Evolutionary conservation across 2,888 invertebrate species (phyloP).

Genomic region (Spialia ferax): DNA sequence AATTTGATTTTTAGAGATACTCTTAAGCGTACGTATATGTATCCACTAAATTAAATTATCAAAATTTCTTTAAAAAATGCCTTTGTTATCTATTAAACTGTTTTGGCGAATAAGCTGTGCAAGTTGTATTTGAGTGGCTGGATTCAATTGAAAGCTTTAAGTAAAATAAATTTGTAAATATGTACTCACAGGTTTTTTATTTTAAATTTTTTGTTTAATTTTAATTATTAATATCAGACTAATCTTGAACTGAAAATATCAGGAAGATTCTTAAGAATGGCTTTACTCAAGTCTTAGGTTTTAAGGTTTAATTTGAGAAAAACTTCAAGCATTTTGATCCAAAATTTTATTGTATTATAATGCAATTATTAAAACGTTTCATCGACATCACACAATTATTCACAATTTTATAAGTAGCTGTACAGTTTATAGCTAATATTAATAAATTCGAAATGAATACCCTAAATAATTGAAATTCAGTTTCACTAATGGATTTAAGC

Average conservation of each 20-base stretch:
- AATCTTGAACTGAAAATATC: too few species aligned
- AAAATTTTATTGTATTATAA: slow-evolving; percentile 79
- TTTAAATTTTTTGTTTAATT: neutral
- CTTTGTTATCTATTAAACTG: too few species aligned
- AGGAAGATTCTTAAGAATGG: too few species aligned
- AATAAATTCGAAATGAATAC: slow-evolving; percentile 81
- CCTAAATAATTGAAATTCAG: slow-evolving; percentile 55
- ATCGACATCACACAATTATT: slow-evolving; percentile 83
- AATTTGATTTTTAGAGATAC: too few species aligned
- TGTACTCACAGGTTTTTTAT: neutral
- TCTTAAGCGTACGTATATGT: too few species aligned
- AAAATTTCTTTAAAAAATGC: too few species aligned
- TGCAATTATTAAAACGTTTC: slow-evolving; percentile 74
- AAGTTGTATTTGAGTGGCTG: slow-evolving; percentile 15
- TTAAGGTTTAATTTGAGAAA: slow-evolving; percentile 42
- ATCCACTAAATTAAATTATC: too few species aligned
- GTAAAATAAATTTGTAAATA: slow-evolving; percentile 29
- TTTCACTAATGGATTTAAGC: slow-evolving; percentile 42
- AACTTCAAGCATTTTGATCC: slow-evolving; percentile 66
- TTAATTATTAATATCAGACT: too few species aligned
- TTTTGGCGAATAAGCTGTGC: too few species aligned
- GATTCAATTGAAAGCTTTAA: slow-evolving; percentile 29
- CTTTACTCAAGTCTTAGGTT: too few species aligned
- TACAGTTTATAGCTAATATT: slow-evolving; percentile 72
- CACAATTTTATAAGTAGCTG: slow-evolving; percentile 70